Base-by-base conservation (phyloP, 2,888 invertebrate species). In the Drosophila pseudotakahashii region DNA sequence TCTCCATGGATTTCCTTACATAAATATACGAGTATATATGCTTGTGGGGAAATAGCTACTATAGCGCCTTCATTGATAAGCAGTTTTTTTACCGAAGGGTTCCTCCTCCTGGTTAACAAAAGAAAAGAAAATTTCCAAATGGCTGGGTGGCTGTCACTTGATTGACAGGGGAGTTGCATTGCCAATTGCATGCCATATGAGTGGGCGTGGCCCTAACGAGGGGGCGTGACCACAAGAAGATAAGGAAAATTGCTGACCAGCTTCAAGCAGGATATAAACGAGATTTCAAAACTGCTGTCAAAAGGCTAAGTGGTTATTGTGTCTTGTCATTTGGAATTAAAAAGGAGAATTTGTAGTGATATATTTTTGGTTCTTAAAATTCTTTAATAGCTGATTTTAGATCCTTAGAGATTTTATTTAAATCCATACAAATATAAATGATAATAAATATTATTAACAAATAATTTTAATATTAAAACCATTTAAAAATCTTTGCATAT, bases 121-220 rank as follows among this genome's bases (percentile, higher is more conserved):
- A 60, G 42, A 47, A 69, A 70, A 59, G 34, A 45, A 51, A 45
- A 66, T 47, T 44, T 36, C n/a, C 23, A 47, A 50, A 41, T 72
- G 45, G 64, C 60, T 48, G 68, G 60, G 19, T 54, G 57, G 61
- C 58, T 73, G 62, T 37, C 61, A 58, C 62, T 75, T 75, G 88
- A 82, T 82, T 82, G 85, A 72, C 81, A 72, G 57, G 69, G 73
- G 52, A 87, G 47, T 73, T 64, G 53, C 48, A 61, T 13, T 30
- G 39, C 45, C 16, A 73, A 64, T 51, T 73, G 57, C 66, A 73
- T 64, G 36, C 37, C 66, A 52, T 48, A 57, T 57, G 32, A 41
- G 73, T 32, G 57, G 73, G 71, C 41, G 52, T 63, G 52, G 41
- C 32, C 26, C 7, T 30, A 39, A 67, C 32, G 16, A 39, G 64